Evolutionary conservation across 1,140 invertebrate species (phyloP), one percentile per base, ranked within the genome.

Genomic region (Plutomurus gul): DNA sequence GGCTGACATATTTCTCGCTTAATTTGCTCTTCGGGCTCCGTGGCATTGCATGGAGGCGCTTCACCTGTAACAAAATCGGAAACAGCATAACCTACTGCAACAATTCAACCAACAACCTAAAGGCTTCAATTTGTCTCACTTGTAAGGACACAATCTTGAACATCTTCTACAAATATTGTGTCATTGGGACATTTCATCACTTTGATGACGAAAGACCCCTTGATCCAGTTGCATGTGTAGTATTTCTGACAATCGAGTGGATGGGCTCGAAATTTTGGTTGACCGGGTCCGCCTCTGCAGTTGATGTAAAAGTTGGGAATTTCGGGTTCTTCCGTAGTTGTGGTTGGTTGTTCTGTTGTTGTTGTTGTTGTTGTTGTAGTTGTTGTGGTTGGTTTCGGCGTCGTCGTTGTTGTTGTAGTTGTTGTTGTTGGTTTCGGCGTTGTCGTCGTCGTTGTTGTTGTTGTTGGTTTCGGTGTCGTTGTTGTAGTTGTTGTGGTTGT

Each of bases 221-320:
- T 77, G 43, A 74, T 76, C 82, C 82, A 83, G 18, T 78, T 75
- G 49, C 82, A 83, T 0, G 75, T 80, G 73, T 83, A 83, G 30
- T 80, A 83, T 70, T 83, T 83, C 10, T 70, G 10, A 49, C 82
- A 83, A 33, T 83, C 82, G 20, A 77, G 65, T 27, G 82, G 82
- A 80, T 83, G 81, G n/a, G 82, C 56, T 6, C 82, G 75, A n/a
- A 83, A 72, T 51, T 77, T 37, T 3, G 72, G 75, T 11, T 65
- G 20, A 22, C 77, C 78, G n/a, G 73, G 30, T 49, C 76, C 76
- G 74, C 78, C 80, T n/a, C 80, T 18, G 72, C 82, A 83, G 13
- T 75, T 82, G 6, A 83, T 39, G 46, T 77, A 20, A 74, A 82
- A 80, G 22, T 82, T 78, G 4, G 71, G 70, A 30, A 47, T 49